phyloP scores from a whole-genome alignment of 2,113 vertebrate species.

The Neotragus moschatus region DNA sequence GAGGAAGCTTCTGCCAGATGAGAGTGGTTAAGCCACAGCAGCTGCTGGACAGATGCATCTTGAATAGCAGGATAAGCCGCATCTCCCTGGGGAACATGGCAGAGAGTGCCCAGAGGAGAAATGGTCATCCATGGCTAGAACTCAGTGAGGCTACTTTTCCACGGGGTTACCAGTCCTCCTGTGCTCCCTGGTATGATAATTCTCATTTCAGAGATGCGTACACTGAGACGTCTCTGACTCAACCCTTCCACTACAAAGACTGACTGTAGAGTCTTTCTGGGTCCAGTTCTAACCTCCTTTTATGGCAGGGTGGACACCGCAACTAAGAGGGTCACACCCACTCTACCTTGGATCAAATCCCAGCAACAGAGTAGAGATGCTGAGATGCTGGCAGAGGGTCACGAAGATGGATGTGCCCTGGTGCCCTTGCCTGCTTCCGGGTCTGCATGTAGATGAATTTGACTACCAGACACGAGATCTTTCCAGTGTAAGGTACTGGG shows the following conservation, averaged over 20 bases:
- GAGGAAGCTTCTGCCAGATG: neutral
- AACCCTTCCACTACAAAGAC: no score
- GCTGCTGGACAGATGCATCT: neutral
- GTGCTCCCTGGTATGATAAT: neutral
- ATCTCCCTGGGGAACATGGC: neutral
- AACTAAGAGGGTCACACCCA: fast-evolving
- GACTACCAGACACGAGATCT: neutral
- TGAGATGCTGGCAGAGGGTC: neutral
- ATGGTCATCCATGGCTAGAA: neutral
- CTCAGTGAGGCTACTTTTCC: neutral
- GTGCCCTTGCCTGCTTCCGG: neutral
- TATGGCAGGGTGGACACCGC: fast-evolving
- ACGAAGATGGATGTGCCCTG: neutral
- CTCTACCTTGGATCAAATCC: neutral
- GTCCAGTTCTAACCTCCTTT: neutral
- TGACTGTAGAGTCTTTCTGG: neutral
- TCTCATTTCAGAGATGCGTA: neutral
- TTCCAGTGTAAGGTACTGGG: neutral
- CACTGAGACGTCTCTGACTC: neutral
- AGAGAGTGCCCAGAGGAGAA: neutral
- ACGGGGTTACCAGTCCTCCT: neutral
- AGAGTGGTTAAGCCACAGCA: neutral
- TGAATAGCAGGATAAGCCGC: neutral
- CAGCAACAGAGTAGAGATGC: neutral
- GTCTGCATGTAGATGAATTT: neutral